phyloP scores from a whole-genome alignment of 2,888 invertebrate species.

The Crematogaster levior region DNA sequence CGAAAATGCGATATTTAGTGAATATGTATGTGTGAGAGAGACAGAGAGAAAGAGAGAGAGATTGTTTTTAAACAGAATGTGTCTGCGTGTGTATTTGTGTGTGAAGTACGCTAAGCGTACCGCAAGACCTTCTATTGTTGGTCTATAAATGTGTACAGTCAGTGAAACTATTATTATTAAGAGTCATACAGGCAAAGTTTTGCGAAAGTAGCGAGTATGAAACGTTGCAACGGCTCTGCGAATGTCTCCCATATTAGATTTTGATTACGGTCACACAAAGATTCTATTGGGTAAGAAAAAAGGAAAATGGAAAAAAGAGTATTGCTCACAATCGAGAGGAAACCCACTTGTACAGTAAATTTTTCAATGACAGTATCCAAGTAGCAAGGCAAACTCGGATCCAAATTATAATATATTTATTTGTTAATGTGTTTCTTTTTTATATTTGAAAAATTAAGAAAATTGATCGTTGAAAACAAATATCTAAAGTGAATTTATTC shows the following conservation, averaged over 20 bases:
- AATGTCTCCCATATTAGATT: conserved; percentile 77
- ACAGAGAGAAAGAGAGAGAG: conserved; percentile 26
- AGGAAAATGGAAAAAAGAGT: conserved; percentile 53
- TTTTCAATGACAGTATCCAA: conserved; percentile 67
- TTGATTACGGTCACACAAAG: conserved; percentile 70
- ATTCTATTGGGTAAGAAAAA: conserved; percentile 64
- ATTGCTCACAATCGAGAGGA: conserved; percentile 66
- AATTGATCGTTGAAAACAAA: conserved; percentile 50
- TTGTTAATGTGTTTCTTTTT: conserved; percentile 75
- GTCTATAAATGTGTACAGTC: conserved; percentile 86
- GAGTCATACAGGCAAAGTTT: conserved; percentile 81
- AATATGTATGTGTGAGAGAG: conserved; percentile 52
- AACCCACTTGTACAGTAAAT: conserved; percentile 81
- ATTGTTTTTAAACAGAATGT: conserved; percentile 53
- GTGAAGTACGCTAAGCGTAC: conserved; percentile 83
- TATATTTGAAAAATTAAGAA: conserved; percentile 58
- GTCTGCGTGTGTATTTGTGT: conserved; percentile 72
- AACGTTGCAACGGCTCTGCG: conserved; percentile 78
- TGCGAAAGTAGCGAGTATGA: conserved; percentile 66
- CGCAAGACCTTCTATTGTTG: conserved; percentile 85
- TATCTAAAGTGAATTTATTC: conserved; percentile 33
- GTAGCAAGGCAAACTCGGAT: conserved; percentile 75
- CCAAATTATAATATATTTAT: conserved; percentile 82
- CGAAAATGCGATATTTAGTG: conserved; percentile 58
- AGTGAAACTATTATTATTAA: conserved; percentile 86